Conservation (phyloP, 2,113 vertebrate genomes). For the Silurus glanis region DNA sequence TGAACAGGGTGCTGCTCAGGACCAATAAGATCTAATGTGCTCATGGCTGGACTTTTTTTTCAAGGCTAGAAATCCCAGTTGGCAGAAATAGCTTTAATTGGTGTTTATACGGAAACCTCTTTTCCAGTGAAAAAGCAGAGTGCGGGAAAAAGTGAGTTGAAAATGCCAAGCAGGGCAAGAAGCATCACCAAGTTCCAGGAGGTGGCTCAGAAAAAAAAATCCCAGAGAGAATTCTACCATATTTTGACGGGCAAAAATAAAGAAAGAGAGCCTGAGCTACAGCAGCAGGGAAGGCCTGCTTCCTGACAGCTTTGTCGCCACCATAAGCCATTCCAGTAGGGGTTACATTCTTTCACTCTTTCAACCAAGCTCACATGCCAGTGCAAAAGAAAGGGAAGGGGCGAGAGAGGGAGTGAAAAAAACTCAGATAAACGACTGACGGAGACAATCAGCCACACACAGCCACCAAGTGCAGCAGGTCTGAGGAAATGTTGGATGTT, state of each 20-base stretch:
- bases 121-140: conserved; percentile 15
- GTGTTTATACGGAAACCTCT: conserved; percentile 36
- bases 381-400: conserved; percentile 35
- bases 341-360: conserved; percentile 57
- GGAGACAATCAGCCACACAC: conserved; percentile 22
- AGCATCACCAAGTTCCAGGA: not conserved
- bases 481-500: conserved; percentile 11
- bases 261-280: conserved; percentile 28
- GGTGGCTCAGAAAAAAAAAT: conserved; percentile 16
- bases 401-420: conserved; percentile 31
- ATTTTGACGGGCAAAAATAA: conserved; percentile 24
- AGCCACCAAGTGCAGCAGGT: not conserved
- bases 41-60: not conserved
- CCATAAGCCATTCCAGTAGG: conserved; percentile 43
- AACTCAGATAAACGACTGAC: conserved; percentile 24
- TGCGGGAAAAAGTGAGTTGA: conserved; percentile 7
- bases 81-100: conserved; percentile 40
- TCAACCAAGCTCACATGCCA: conserved; percentile 42
- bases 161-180: conserved; percentile 33
- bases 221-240: conserved; percentile 24
- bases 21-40: conserved; percentile 10
- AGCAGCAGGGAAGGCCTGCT: conserved; percentile 39
- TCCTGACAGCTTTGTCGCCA: conserved; percentile 38
- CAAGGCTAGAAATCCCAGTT: conserved; percentile 23
- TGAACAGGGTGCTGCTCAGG: conserved; percentile 9